These are phyloP conservation scores for Zapornia atra DNA, from an alignment of 2,113 vertebrate species.

Conservation along the genomic window DNA sequence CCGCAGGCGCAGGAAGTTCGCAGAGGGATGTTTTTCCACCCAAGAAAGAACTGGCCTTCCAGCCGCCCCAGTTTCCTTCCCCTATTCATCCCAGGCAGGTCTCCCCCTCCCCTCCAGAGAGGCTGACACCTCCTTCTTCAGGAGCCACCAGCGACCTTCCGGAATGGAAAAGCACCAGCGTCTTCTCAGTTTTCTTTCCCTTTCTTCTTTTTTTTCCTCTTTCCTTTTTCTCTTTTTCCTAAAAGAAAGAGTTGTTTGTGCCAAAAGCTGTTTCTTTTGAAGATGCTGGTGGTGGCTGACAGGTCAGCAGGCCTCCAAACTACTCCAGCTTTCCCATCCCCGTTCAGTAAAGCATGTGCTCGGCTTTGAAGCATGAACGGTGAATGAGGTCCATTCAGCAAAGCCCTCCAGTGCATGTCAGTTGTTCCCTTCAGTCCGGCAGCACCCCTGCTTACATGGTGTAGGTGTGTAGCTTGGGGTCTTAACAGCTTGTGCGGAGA, in stretches of 20 bases:
- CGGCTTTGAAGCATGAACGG: not conserved
- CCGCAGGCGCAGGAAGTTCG: not conserved
- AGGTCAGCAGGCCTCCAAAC: constrained; percentile 13
- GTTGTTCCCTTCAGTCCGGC: not conserved
- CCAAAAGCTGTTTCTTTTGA: constrained; percentile 23
- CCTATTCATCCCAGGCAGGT: not conserved
- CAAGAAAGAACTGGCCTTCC: not conserved
- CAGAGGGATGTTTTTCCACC: not conserved
- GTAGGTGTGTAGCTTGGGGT: constrained; percentile 1
- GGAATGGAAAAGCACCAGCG: not conserved
- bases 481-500: not conserved
- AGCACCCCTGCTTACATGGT: not conserved
- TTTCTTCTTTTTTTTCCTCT: not conserved
- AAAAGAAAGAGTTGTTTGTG: constrained; percentile 37
- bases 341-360: not conserved
- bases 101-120: not conserved
- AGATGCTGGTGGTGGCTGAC: constrained; percentile 39
- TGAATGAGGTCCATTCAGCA: not conserved
- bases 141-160: not conserved
- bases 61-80: not conserved
- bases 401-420: not conserved
- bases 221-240: not conserved
- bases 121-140: not conserved
- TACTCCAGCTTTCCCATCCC: not conserved
- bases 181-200: not conserved